Base-by-base conservation (phyloP, 2,113 vertebrate species). In the Pavo muticus region DNA sequence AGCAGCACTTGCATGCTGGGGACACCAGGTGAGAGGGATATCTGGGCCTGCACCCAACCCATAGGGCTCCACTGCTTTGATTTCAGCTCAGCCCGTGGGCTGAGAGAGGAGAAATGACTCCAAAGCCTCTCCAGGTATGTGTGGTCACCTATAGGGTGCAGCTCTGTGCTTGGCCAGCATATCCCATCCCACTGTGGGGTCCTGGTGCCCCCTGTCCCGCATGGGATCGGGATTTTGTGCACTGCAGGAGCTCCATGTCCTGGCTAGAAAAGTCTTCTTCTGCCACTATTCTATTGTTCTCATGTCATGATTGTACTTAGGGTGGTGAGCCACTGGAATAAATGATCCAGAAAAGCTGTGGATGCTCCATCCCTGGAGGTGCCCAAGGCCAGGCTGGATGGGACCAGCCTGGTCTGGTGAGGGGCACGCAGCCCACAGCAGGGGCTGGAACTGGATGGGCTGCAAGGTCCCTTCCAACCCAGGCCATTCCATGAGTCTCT, bases 131-230 rank as follows among this genome's bases (percentile, higher is more conserved):
- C 29, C 60, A 37, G 21, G 23, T 0, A 3, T 10, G 42, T 18
- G 17, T 17, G 9, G 25, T 9, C 35, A 1, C 14, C 1, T 14
- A 2, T 2, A 39, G 37, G 42, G 63, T n/a, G 11, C 15, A 1
- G 47, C 17, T 42, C 54, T n/a, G 42, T 74, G 45, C 39, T 56
- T 3, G 0, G 29, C 3, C 7, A 8, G 54, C 25, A 23, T 30
- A 20, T 68, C 24, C 24, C 7, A 15, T 45, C 24, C 15, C 7
- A 15, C 1, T 3, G 39, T 23, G 8, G 8, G 25, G 27, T 54
- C 52, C 48, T 50, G 48, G 48, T 50, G 48, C 11, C 48, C 48
- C 48, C 23, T 24, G 48, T 24, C 48, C 10, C 6, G 11, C 54
- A 19, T 57, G 30, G 54, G 54, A 57, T 57, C 10, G 6, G 54